phyloP scores from a whole-genome alignment of 2,797 vertebrate genomes.

The Odontamblyopus lacepedii region DNA sequence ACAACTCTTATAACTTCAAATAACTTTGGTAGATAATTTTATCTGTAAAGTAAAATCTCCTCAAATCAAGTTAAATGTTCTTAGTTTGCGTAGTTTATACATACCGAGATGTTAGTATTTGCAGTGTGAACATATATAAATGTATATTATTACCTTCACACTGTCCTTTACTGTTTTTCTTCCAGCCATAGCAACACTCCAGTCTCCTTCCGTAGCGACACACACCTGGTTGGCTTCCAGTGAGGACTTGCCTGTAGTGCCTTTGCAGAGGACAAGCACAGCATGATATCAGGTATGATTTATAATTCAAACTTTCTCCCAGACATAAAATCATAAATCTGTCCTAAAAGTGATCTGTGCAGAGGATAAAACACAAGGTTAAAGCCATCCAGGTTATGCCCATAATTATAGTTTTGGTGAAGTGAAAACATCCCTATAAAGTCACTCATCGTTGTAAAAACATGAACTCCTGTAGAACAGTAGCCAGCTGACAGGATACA shows the following conservation, averaged over 20 bases:
- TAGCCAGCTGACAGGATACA: slow-evolving; percentile 63
- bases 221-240: slow-evolving; percentile 81
- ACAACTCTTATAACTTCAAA: too few relatives aligned
- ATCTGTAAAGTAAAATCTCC: too few relatives aligned
- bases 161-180: slow-evolving; percentile 84
- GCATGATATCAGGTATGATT: slow-evolving; percentile 23
- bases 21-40: too few relatives aligned
- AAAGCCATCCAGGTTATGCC: slow-evolving; percentile 24
- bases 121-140: neutral
- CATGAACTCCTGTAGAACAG: slow-evolving; percentile 38
- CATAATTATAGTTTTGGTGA: slow-evolving; percentile 8
- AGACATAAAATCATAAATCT: slow-evolving; percentile 10
- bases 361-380: slow-evolving; percentile 11
- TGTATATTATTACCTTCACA: slow-evolving; percentile 86
- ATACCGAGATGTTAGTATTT: too few relatives aligned
- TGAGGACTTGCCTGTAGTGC: slow-evolving; percentile 71
- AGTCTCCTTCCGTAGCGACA: slow-evolving; percentile 88
- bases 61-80: too few relatives aligned
- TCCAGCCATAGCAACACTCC: slow-evolving; percentile 97
- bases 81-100: too few relatives aligned
- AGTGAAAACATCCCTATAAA: slow-evolving; percentile 38
- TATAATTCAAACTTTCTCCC: slow-evolving; percentile 26
- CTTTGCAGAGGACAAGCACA: slow-evolving; percentile 54
- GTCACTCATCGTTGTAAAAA: slow-evolving; percentile 41
- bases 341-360: slow-evolving; percentile 2